Base-by-base conservation (phyloP, 1,140 invertebrate species). In the Babylonia areolata region DNA sequence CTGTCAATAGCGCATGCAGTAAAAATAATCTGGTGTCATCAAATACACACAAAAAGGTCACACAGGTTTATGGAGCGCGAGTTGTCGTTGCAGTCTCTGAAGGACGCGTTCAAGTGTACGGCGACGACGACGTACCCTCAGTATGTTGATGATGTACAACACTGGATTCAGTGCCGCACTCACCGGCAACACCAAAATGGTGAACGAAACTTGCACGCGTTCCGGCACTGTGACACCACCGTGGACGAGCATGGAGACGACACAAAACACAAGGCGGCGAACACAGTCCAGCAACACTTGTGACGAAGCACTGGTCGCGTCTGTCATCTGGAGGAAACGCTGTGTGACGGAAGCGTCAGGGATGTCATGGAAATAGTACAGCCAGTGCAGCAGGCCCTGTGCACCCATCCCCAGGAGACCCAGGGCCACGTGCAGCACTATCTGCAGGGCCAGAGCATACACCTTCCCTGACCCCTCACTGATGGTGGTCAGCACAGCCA, bases 101-200 rank as follows among this genome's bases (percentile, higher is more conserved):
- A 64, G 58, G 15, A 64, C 58, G 5, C 58, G 58, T 23, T 64
- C 15, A 5, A 64, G 58, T 23, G 58, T 64, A 23, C 58, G 58
- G 28, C 28, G 17, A 2, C 78, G 39, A 6, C 17, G 40, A 12
- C 46, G 23, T 17, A n/a, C 40, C 78, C 28, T 42, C 37, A 79
- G 28, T 39, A 79, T 28, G 78, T 31, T 79, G 39, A 79, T n/a
- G 28, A 46, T 31, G 40, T 79, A 42, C 39, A 79, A 39, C 39
- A 79, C 39, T 17, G 78, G 78, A 23, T 79, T 42, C 20, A 79
- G 39, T 11, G 78, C 78, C 20, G 78, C 39, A 39, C 46, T 79
- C 5, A 46, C 39, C 78, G 78, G 78, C 40, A 79, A 39, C 39
- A 79, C 78, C 6, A 79, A 31, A 0, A 79, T 42, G 0, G 78